phyloP scores from a whole-genome alignment of 2,797 vertebrate species.

The Hemitrygon akajei region DNA sequence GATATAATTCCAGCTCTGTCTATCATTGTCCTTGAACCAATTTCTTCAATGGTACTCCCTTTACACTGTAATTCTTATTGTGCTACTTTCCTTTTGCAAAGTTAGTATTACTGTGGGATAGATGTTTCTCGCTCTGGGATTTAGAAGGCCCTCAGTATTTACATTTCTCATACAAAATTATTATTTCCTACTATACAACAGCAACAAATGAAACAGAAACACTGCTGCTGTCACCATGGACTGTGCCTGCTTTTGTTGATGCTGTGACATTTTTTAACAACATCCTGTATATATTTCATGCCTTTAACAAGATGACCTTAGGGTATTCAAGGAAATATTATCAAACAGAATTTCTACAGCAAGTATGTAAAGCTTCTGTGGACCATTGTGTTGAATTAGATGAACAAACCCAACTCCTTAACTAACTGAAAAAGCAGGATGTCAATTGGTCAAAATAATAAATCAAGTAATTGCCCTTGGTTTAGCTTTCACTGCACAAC shows the following conservation, averaged over 20 bases:
- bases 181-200: not conserved
- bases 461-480: not conserved
- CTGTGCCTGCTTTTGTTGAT: not conserved
- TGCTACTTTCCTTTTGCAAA: too few species aligned
- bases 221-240: not conserved
- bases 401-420: not conserved
- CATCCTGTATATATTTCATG: too few species aligned
- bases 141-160: too few species aligned
- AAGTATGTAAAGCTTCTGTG: not conserved
- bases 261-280: not conserved
- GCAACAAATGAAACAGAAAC: not conserved
- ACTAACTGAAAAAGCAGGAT: not conserved
- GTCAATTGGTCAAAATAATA: not conserved
- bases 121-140: too few species aligned
- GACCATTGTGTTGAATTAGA: not conserved
- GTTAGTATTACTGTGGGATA: too few species aligned
- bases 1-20: not conserved
- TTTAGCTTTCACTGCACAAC: not conserved
- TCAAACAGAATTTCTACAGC: too few species aligned
- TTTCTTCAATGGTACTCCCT: too few species aligned
- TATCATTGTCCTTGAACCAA: too few species aligned
- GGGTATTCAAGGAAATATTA: too few species aligned
- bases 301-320: too few species aligned
- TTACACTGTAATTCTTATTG: too few species aligned
- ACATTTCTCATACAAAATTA: too few species aligned